Base-by-base conservation (phyloP, 2,113 vertebrate genomes). In the Corvus cornix region DNA sequence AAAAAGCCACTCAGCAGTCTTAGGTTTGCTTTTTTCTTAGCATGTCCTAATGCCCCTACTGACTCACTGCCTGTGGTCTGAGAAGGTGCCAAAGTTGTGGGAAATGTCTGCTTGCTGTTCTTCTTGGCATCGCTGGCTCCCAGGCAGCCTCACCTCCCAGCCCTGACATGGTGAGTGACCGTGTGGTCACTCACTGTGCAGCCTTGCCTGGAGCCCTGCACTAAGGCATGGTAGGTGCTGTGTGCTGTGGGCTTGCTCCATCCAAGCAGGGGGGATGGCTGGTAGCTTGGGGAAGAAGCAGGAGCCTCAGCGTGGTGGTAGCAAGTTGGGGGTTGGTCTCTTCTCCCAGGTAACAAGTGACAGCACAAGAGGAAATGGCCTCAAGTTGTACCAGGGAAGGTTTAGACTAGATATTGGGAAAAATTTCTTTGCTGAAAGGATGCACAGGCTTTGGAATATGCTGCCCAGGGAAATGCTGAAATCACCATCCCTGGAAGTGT, bases 71-170 rank as follows among this genome's bases (percentile, higher is more conserved):
- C 44, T 89, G 30, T 0, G 9, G 90, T 86, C 59, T 90, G 88
- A 80, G 92, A 94, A 74, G n/a, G 62, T 43, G 56, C 39, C 55
- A 44, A 6, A 77, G 35, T 33, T 39, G 68, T 77, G 92, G 68
- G 63, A 95, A 90, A 85, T 7, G 68, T 55, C 79, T 85, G n/a
- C 41, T 60, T 2, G 4, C 26, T 87, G 24, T n/a, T 79, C 43
- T 78, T 26, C 77, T 76, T 0, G 0, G 53, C 37, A 11, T 31
- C 1, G 0, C 28, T 73, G 69, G n/a, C 28, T 76, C 62, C 9
- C 49, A 33, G 37, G 22, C 21, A 53, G 41, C 35, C 27, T 41
- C 14, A 5, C 28, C 3, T 8, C 10, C 44, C 73, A 77, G 24
- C 35, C 30, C 19, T 11, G 37, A 26, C 26, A 12, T 0, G 2